Percentiles rank a stretch among this genome's conserved stretches.
phyloP scores from a whole-genome alignment of 2,113 vertebrate species.

The Rutilus rutilus region DNA sequence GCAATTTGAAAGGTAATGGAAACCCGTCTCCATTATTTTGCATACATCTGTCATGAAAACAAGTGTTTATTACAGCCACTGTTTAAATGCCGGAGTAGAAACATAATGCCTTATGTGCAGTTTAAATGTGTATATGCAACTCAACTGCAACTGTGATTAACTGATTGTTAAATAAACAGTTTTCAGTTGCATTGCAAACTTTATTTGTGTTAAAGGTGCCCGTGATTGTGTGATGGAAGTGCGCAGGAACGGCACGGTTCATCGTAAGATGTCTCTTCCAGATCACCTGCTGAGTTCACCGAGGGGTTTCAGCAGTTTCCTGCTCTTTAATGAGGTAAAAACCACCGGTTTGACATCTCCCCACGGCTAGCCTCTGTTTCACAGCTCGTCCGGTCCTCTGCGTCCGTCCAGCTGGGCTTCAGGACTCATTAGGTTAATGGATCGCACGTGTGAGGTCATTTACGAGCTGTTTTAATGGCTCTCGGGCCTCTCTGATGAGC shows the following conservation, averaged over 20 bases:
- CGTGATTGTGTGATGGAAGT: constrained; percentile 77
- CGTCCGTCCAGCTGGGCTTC: neutral
- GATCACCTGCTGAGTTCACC: constrained; percentile 62
- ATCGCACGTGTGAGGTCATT: constrained; percentile 34
- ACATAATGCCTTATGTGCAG: neutral
- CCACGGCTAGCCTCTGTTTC: neutral
- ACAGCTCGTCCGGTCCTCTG: neutral
- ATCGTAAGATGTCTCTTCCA: constrained; percentile 69
- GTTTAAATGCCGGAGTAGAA: neutral
- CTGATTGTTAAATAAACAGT: neutral
- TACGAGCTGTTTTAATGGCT: neutral
- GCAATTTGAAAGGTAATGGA: too few relatives aligned
- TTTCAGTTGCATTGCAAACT: too few relatives aligned
- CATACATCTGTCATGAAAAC: too few relatives aligned
- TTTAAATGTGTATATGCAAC: neutral
- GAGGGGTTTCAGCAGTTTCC: constrained; percentile 75
- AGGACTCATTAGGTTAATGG: constrained; percentile 42
- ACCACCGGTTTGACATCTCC: neutral
- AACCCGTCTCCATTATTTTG: too few relatives aligned
- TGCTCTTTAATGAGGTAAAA: constrained; percentile 86
- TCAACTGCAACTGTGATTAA: neutral
- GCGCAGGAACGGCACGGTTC: constrained; percentile 70
- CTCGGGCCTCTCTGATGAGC: neutral
- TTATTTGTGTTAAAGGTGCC: constrained; percentile 74
- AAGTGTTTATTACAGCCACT: neutral